Conservation (phyloP, 2,888 invertebrate genomes). For the Scelioninae gen. 2 region DNA sequence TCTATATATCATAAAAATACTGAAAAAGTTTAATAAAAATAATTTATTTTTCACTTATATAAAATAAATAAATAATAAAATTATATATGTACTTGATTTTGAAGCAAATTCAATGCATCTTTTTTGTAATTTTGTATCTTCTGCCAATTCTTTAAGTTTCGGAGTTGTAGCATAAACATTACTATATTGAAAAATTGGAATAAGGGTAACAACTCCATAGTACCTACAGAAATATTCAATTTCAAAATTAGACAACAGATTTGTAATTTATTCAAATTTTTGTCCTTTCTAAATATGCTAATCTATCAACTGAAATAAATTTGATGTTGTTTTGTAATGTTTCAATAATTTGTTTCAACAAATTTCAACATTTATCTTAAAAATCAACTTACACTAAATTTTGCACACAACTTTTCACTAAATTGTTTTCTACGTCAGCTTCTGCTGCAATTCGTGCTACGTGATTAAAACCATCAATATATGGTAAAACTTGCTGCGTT, state of each 20-base stretch:
- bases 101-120: slow-evolving; percentile 85
- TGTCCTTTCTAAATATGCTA: no score
- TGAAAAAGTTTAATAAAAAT: no score
- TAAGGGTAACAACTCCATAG: slow-evolving; percentile 84
- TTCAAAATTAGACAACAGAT: no score
- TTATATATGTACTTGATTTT: slow-evolving; percentile 78
- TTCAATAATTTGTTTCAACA: no score
- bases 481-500: slow-evolving; percentile 92
- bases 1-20: no score
- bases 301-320: no score
- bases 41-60: no score
- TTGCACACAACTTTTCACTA: slow-evolving; percentile 95
- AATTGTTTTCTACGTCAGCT: slow-evolving; percentile 93
- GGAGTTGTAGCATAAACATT: slow-evolving; percentile 90
- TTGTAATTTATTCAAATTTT: no score
- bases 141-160: slow-evolving; percentile 82
- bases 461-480: slow-evolving; percentile 95
- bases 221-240: slow-evolving; percentile 74
- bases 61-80: no score
- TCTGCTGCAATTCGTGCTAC: slow-evolving; percentile 91
- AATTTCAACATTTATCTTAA: no score
- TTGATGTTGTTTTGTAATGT: no score
- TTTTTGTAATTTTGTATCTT: slow-evolving; percentile 81
- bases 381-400: slow-evolving; percentile 84
- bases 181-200: slow-evolving; percentile 89